Base-by-base conservation (phyloP, 2,888 invertebrate species). In the Zonitis immaculata region DNA sequence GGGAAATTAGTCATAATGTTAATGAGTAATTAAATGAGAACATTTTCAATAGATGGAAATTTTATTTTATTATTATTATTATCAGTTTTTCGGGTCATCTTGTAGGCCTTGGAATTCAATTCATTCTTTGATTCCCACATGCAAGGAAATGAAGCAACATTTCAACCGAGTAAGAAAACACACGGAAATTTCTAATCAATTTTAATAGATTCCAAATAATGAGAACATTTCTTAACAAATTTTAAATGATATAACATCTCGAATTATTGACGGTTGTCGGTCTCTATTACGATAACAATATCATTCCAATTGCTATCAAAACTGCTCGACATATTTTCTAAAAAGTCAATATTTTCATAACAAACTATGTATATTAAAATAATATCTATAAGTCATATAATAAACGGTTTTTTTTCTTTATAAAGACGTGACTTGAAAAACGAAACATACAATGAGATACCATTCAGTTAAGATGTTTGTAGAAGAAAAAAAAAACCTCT, bases 351-450 rank as follows among this genome's bases (percentile, higher is more conserved):
- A 56, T 56, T 56, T 52, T 44, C 35, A n/a, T 28, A 42, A 25
- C 26, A 44, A 32, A 51, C 42, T 51, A 45, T n/a, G n/a, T n/a
- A n/a, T 55, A 42, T 18, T 42, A 27, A 42, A 48, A 26, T 42
- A 25, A 48, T 46, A 51, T 51, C 47, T 48, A 51, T 44, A 47
- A 43, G 3, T 44, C 52, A 57, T 49, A 59, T 45, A 59, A 59
- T 53, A 55, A 55, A 52, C n/a, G n/a, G n/a, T n/a, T n/a, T n/a
- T n/a, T n/a, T n/a, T n/a, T 51, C 16, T 47, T 43, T 52, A 49
- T 49, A 51, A 44, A 57, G 50, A 44, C 54, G 57, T 57, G 54
- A 57, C 59, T 48, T 28, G 56, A 57, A 57, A 57, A 51, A 53
- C 47, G 56, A 52, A 58, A 49, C 49, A 44, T 44, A 47, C 55